Percentiles rank a stretch among this genome's conserved stretches.
Conservation (phyloP, 2,113 vertebrate genomes). For the Danionella cerebrum region DNA sequence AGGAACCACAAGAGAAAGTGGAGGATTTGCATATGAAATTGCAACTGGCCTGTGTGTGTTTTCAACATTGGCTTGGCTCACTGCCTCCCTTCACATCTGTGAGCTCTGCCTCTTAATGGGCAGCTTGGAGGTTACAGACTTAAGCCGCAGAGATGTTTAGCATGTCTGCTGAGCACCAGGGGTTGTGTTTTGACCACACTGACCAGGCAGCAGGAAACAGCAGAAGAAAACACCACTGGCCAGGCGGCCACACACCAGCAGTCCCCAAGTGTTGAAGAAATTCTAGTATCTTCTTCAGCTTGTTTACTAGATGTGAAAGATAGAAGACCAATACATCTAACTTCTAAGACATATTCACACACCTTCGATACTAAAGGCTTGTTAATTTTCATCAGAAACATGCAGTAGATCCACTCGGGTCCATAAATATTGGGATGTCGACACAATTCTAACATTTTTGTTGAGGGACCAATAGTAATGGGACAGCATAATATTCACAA, state of each 20-base stretch:
- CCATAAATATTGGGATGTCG: too few species aligned
- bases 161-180: not conserved
- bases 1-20: not conserved
- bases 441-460: too few species aligned
- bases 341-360: too few species aligned
- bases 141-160: not conserved
- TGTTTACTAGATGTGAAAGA: constrained; percentile 26
- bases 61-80: constrained; percentile 7
- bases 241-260: constrained; percentile 20
- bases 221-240: constrained; percentile 24
- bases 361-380: too few species aligned
- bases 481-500: too few species aligned
- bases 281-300: constrained; percentile 14
- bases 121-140: not conserved
- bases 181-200: constrained; percentile 1
- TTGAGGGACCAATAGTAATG: too few species aligned
- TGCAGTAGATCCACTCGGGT: too few species aligned
- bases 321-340: too few species aligned
- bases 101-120: not conserved
- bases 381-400: too few species aligned
- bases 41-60: not conserved
- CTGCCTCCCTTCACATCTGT: not conserved
- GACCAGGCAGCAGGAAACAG: not conserved
- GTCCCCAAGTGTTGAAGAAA: constrained; percentile 23
- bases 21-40: not conserved